Percentiles rank a stretch among this genome's conserved stretches.
Evolutionary conservation across 2,797 vertebrate species (phyloP).

Genomic region (Scomberomorus guttatus): DNA sequence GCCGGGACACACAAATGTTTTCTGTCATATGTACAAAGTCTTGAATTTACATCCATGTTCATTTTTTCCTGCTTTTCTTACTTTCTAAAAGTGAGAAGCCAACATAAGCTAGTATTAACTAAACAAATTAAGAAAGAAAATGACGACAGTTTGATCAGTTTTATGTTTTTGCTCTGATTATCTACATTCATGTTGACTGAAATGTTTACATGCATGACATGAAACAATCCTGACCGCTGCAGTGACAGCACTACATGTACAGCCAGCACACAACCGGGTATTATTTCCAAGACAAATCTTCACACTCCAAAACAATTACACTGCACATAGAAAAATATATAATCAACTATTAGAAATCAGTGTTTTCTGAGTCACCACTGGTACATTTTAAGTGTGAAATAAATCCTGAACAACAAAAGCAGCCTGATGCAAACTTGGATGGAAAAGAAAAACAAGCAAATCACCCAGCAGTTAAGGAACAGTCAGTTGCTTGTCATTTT

Average conservation of each 20-base stretch:
- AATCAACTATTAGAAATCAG: neutral
- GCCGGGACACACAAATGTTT: neutral
- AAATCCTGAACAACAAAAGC: neutral
- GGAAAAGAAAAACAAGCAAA: neutral
- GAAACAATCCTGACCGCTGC: neutral
- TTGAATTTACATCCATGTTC: neutral
- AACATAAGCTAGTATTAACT: too few species aligned
- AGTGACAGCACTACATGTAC: neutral
- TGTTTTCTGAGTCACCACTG: neutral
- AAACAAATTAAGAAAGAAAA: slow-evolving; percentile 4
- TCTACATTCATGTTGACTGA: neutral
- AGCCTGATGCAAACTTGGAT: neutral
- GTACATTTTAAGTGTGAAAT: neutral
- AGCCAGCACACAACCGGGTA: neutral
- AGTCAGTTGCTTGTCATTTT: slow-evolving; percentile 4
- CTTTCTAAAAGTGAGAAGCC: neutral
- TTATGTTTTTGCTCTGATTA: neutral
- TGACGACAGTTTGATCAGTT: too few species aligned
- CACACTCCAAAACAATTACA: neutral
- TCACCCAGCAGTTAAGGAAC: slow-evolving; percentile 4
- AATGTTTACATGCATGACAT: neutral
- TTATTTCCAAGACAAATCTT: neutral
- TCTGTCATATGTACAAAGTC: neutral
- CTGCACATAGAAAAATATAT: neutral
- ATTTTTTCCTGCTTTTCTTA: neutral